These are phyloP conservation scores for Pimephales promelas DNA, from an alignment of 2,113 vertebrate genomes.

Conservation along the genomic window DNA sequence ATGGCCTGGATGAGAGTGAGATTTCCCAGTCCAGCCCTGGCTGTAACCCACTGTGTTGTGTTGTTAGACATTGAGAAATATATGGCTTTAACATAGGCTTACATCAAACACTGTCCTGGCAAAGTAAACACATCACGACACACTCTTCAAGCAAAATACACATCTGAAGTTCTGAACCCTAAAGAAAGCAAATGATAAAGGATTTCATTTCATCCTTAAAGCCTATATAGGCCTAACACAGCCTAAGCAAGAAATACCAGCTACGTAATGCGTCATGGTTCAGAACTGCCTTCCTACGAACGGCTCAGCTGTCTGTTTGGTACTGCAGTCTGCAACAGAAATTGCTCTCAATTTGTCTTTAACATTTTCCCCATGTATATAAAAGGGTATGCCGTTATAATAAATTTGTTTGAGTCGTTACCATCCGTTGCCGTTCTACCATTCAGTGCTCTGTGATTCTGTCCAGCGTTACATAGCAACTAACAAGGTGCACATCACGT, in stretches of 20 bases:
- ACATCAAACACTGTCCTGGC: background rate
- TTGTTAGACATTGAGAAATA: background rate
- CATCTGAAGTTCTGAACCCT: background rate
- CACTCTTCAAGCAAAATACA: background rate
- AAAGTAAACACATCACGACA: background rate
- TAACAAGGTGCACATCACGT: background rate
- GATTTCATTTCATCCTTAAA: background rate
- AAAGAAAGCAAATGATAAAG: background rate
- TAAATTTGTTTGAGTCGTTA: background rate
- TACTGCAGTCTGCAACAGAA: background rate
- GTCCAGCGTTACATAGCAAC: background rate
- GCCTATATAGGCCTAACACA: conserved; percentile 1
- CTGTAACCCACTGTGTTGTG: background rate
- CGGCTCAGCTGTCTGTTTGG: background rate
- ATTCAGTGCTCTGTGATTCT: background rate
- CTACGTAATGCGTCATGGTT: conserved; percentile 36
- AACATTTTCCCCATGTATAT: background rate
- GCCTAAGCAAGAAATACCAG: background rate
- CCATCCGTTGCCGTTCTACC: background rate
- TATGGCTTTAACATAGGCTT: background rate
- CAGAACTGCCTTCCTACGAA: background rate
- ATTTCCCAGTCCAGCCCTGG: too few species aligned
- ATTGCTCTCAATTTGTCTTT: background rate
- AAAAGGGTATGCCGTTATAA: background rate
- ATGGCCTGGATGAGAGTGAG: too few species aligned